Evolutionary conservation across 1,140 invertebrate genomes (phyloP).

Genomic region (Whitmania pigra): DNA sequence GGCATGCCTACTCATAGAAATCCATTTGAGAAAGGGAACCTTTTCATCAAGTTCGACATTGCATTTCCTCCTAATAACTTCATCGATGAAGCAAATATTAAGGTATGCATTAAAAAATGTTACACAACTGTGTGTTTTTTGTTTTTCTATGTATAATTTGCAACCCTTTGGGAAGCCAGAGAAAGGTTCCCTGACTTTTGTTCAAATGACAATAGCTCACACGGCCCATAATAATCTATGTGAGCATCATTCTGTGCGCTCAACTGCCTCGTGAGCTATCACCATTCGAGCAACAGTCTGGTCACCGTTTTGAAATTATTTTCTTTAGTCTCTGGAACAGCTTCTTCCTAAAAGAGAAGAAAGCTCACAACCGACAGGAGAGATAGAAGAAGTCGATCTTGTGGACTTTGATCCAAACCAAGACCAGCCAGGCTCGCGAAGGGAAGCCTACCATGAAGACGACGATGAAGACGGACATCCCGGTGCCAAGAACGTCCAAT

Average conservation of each 20-base stretch:
- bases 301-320: not conserved
- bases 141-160: no score
- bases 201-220: no score
- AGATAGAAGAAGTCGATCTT: constrained; percentile 70
- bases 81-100: constrained; percentile 58
- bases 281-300: no score
- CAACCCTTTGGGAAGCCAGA: no score
- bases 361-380: constrained; percentile 55
- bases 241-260: no score
- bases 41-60: constrained; percentile 84
- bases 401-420: constrained; percentile 55
- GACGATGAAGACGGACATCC: constrained; percentile 50
- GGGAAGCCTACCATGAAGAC: constrained; percentile 49
- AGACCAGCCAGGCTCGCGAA: constrained; percentile 53
- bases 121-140: no score
- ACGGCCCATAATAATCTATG: no score
- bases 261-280: no score
- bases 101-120: constrained; percentile 28
- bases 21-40: constrained; percentile 85
- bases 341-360: constrained; percentile 59
- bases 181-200: no score
- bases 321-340: constrained; percentile 52
- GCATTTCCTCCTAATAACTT: constrained; percentile 70
- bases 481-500: constrained; percentile 58
- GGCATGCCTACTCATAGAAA: constrained; percentile 95